Conservation (phyloP, 2,797 vertebrate species). For the Nasua narica region DNA sequence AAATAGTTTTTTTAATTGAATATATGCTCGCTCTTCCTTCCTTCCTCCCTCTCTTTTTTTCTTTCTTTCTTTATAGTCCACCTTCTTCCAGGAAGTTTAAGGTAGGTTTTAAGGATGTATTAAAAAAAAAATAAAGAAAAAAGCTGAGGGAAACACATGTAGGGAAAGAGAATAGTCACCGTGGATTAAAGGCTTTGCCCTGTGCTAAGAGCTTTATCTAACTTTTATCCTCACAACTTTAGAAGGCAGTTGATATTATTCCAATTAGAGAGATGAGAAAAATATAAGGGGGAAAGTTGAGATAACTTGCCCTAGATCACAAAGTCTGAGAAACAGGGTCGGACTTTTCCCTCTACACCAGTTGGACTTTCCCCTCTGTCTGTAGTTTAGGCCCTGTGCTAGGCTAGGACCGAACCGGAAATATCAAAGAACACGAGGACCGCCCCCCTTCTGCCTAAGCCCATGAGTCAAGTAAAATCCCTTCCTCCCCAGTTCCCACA, state of each 20-base stretch:
- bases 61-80: background rate
- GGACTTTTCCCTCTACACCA: background rate
- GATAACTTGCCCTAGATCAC: background rate
- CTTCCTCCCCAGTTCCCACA: conserved; percentile 52
- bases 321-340: background rate
- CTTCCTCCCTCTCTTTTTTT: background rate
- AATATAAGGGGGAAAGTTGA: background rate
- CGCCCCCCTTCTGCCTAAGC: accelerated
- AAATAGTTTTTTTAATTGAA: too few species aligned
- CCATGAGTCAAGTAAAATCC: background rate
- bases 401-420: background rate
- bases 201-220: background rate
- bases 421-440: background rate
- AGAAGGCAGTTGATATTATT: background rate
- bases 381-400: background rate
- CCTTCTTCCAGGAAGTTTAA: background rate
- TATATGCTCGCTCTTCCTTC: background rate
- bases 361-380: background rate
- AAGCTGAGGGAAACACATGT: background rate
- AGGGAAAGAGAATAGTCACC: background rate
- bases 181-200: background rate
- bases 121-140: background rate
- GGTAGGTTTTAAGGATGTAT: background rate
- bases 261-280: background rate
- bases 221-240: background rate